Percentiles rank a stretch among this genome's conserved stretches.
Conservation (phyloP, 2,888 invertebrate genomes). For the Heliconius cydno region DNA sequence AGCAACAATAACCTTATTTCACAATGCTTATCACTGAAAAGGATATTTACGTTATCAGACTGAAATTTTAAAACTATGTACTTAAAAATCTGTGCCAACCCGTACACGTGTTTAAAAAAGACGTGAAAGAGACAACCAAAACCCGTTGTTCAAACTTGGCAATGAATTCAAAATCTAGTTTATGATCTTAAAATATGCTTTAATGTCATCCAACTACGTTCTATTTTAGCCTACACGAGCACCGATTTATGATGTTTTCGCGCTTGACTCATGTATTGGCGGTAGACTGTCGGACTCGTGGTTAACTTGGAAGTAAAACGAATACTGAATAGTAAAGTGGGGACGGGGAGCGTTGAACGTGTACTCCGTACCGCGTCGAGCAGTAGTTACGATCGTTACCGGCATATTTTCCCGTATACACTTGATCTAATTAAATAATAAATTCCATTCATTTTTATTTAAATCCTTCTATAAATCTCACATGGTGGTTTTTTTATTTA, state of each 20-base stretch:
- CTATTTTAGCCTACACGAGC: conserved; percentile 39
- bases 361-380: conserved; percentile 54
- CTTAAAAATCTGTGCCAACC: conserved; percentile 56
- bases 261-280: conserved; percentile 56
- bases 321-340: conserved; percentile 74
- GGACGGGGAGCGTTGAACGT: conserved; percentile 64
- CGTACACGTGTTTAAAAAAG: conserved; percentile 64
- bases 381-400: conserved; percentile 61
- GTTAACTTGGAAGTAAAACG: conserved; percentile 69
- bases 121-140: conserved; percentile 66
- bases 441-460: not conserved
- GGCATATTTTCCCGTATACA: conserved; percentile 43
- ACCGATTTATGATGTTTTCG: conserved; percentile 59
- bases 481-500: not conserved
- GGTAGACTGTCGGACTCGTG: conserved; percentile 68
- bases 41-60: conserved; percentile 49
- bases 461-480: not conserved
- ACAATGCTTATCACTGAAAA: conserved; percentile 35
- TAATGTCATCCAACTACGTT: conserved; percentile 47
- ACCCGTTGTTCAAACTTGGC: conserved; percentile 79
- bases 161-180: conserved; percentile 63
- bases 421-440: conserved; percentile 19
- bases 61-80: conserved; percentile 47
- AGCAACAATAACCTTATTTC: conserved; percentile 47
- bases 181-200: conserved; percentile 49